phyloP scores from a whole-genome alignment of 2,113 vertebrate species.

The Caranx melampygus region DNA sequence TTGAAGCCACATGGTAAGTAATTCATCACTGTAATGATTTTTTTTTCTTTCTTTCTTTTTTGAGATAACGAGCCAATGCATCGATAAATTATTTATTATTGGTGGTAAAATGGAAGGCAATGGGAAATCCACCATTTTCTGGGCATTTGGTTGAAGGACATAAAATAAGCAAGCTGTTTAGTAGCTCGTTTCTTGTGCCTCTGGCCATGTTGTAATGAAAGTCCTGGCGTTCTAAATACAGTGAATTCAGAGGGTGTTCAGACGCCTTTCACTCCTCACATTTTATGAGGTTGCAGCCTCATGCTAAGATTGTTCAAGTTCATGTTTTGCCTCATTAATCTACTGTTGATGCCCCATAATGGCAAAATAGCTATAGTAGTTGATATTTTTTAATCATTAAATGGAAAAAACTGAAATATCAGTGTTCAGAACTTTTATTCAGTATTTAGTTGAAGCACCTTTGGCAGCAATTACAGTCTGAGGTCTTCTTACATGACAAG shows the following conservation, averaged over 20 bases:
- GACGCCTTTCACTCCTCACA: no score
- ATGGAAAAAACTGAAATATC: no score
- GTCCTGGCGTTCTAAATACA: constrained; percentile 80
- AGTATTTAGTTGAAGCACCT: no score
- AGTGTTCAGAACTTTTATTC: no score
- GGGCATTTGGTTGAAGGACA: constrained; percentile 72
- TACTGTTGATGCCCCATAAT: no score
- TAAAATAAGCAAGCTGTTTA: constrained; percentile 77
- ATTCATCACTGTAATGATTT: constrained; percentile 84
- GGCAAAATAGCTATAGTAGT: no score
- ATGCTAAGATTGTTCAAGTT: no score
- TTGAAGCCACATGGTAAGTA: constrained; percentile 65
- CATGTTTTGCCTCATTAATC: no score
- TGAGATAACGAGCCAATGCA: constrained; percentile 82
- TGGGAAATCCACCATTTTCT: constrained; percentile 64
- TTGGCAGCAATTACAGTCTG: no score
- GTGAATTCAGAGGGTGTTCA: constrained; percentile 14
- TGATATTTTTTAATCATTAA: no score
- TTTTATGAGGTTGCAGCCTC: no score
- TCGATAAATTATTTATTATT: constrained; percentile 87
- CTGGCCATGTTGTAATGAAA: constrained; percentile 81
- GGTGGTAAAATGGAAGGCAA: constrained; percentile 80
- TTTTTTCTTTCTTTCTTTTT: constrained; percentile 46
- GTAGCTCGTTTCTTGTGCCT: constrained; percentile 73
- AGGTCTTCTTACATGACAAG: no score